Conservation (phyloP, 1,140 invertebrate species). For the Matsumurasca onukii region DNA sequence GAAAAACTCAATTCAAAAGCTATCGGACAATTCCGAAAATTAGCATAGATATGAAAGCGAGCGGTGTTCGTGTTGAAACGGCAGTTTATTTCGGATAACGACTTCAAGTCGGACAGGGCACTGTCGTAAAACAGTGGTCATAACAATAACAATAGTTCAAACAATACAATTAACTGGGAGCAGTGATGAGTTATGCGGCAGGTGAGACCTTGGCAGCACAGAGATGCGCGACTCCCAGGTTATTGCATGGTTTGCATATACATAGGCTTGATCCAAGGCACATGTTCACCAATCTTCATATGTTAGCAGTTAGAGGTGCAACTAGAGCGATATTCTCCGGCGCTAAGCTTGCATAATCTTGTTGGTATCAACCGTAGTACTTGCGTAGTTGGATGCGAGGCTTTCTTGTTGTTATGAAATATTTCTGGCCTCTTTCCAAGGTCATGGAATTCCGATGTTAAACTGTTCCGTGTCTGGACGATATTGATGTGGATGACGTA, state of each 20-base stretch:
- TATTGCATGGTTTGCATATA: conserved; percentile 7
- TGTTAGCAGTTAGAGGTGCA: no score
- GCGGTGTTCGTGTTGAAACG: conserved; percentile 22
- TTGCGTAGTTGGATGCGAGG: no score
- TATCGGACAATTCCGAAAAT: conserved; percentile 24
- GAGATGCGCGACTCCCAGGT: neutral
- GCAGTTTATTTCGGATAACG: conserved; percentile 4
- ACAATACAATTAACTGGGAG: conserved; percentile 21
- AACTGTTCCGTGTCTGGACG: no score
- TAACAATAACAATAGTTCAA: conserved; percentile 27
- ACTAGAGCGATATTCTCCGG: no score
- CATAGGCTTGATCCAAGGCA: no score
- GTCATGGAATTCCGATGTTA: no score
- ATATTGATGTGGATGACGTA: no score
- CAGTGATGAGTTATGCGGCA: conserved; percentile 14
- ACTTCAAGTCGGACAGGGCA: neutral
- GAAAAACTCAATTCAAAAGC: conserved; percentile 22
- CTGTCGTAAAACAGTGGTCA: conserved; percentile 22
- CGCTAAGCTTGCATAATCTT: no score
- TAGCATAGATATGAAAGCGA: conserved; percentile 26
- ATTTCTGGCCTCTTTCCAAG: no score
- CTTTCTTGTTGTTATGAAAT: no score
- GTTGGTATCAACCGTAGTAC: no score
- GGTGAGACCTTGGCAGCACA: neutral
- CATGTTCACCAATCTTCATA: no score